phyloP scores from a whole-genome alignment of 1,140 invertebrate genomes.

The Ridgeia piscesae region DNA sequence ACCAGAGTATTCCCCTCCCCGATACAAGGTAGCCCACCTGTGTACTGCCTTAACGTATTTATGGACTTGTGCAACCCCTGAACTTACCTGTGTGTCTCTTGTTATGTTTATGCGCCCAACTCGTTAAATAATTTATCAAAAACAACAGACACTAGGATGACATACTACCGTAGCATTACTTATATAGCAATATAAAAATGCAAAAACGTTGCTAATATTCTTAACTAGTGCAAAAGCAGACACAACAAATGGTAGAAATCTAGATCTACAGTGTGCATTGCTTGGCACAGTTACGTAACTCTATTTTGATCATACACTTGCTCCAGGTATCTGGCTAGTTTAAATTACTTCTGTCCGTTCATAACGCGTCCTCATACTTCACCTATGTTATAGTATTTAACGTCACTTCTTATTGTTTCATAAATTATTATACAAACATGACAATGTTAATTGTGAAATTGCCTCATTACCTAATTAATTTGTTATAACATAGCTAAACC shows the following conservation, averaged over 20 bases:
- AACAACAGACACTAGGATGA: not conserved
- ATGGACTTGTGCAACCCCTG: too few species aligned
- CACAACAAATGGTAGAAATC: not conserved
- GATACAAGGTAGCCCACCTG: too few species aligned
- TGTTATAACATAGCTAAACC: not conserved
- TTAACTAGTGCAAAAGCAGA: not conserved
- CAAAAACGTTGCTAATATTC: constrained; percentile 1
- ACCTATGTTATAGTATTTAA: too few species aligned
- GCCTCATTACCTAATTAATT: not conserved
- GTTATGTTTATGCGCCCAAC: not conserved
- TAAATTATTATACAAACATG: not conserved
- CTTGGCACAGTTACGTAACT: not conserved
- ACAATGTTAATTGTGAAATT: not conserved
- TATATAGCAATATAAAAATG: not conserved
- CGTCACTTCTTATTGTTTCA: not conserved
- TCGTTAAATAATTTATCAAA: not conserved
- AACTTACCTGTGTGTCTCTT: not conserved
- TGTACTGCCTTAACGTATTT: too few species aligned
- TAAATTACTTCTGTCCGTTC: too few species aligned
- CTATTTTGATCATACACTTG: not conserved
- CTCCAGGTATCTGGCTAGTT: not conserved
- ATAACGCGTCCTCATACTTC: too few species aligned
- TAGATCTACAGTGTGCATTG: not conserved
- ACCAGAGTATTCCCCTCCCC: too few species aligned
- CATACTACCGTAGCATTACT: not conserved